Percentiles rank a stretch among this genome's conserved stretches.
These are phyloP conservation scores for Heliocidaris tuberculata DNA, from an alignment of 35 echinoderm and acorn worm species.

Conservation along the genomic window DNA sequence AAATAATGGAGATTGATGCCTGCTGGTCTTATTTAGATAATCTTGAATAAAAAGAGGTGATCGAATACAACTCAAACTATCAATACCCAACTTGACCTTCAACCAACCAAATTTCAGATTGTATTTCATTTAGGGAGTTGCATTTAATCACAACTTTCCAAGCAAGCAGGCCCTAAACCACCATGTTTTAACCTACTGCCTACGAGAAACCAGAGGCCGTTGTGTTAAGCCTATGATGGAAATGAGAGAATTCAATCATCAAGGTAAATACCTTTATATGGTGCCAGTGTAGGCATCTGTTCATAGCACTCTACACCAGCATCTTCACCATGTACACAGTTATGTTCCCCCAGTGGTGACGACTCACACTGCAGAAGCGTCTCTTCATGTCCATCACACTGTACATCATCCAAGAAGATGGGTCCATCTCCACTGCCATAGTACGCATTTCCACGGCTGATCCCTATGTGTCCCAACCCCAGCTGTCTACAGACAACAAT, in stretches of 20 bases:
- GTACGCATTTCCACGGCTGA: neutral
- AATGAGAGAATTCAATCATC: too few species aligned
- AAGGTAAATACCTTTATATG: neutral
- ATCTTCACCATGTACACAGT: conserved; percentile 57
- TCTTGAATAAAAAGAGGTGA: too few species aligned
- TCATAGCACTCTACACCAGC: conserved; percentile 47
- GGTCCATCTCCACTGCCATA: conserved; percentile 32
- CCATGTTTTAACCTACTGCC: neutral
- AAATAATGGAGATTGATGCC: too few species aligned
- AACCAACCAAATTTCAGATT: too few species aligned
- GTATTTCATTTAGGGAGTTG: too few species aligned
- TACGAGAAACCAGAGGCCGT: too few species aligned
- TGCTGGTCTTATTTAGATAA: too few species aligned
- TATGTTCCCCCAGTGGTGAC: conserved; percentile 26
- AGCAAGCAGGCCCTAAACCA: neutral
- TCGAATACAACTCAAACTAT: neutral
- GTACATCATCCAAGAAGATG: conserved; percentile 46
- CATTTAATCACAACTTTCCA: neutral
- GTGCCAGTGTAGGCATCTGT: neutral
- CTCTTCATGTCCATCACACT: conserved; percentile 39
- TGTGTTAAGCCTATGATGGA: too few species aligned
- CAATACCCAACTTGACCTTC: neutral
- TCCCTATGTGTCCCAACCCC: neutral
- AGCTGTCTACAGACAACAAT: neutral
- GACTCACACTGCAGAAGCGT: neutral